Conservation (phyloP, 1,140 invertebrate species). For the Apis florea region DNA sequence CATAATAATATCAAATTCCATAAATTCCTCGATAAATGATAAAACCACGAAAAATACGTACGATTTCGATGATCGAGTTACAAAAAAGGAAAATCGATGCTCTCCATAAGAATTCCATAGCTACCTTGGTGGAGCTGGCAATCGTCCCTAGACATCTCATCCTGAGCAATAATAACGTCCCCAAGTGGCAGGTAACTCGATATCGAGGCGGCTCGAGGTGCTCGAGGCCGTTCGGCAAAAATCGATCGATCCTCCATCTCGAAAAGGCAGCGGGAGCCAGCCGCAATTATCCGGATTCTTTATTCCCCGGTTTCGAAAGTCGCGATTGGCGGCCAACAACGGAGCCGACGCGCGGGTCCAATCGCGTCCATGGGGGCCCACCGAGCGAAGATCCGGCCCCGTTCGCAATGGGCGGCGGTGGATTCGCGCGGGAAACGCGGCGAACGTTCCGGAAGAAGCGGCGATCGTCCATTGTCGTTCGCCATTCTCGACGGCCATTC, state of each 20-base stretch:
- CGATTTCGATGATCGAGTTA: no score
- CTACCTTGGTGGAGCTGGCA: not conserved
- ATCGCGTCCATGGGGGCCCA: slow-evolving; percentile 63
- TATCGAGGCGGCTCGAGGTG: slow-evolving; percentile 5
- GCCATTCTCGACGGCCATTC: slow-evolving; percentile 58
- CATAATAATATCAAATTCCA: no score
- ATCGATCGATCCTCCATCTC: slow-evolving; percentile 33
- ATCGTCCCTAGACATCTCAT: slow-evolving; percentile 23
- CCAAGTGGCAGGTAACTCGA: slow-evolving; percentile 12
- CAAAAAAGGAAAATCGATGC: no score
- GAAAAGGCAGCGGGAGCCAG: not conserved
- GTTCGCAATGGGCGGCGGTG: slow-evolving; percentile 56
- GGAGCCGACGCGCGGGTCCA: slow-evolving; percentile 49
- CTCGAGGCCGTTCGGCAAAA: not conserved
- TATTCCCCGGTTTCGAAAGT: slow-evolving; percentile 31
- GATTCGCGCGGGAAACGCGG: slow-evolving; percentile 45
- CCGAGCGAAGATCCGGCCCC: slow-evolving; percentile 72
- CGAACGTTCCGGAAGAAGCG: slow-evolving; percentile 59
- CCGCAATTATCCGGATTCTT: slow-evolving; percentile 56
- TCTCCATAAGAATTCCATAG: no score
- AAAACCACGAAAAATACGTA: no score
- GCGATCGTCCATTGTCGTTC: slow-evolving; percentile 60
- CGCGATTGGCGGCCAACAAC: slow-evolving; percentile 55
- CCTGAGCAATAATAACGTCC: slow-evolving; percentile 20
- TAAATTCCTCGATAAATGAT: no score